A percentile compares a stretch with the other conserved stretches of the same genome.
These are phyloP conservation scores for Agrochola lychnidis DNA, from an alignment of 2,888 invertebrate genomes.

Conservation along the genomic window DNA sequence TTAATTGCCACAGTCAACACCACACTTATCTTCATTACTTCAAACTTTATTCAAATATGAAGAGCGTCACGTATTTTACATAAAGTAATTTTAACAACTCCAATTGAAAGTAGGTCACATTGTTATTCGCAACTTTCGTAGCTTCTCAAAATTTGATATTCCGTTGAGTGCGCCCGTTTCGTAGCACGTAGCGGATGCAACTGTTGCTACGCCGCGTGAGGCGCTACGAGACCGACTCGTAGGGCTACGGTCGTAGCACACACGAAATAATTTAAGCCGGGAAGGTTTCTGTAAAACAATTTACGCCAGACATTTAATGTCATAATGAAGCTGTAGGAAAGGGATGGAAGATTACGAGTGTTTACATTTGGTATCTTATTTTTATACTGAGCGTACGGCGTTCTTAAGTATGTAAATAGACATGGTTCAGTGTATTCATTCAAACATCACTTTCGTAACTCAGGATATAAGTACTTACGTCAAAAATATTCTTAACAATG, in stretches of 20 bases:
- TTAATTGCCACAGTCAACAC: conserved; percentile 46
- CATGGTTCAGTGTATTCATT: conserved; percentile 17
- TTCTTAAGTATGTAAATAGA: conserved; percentile 21
- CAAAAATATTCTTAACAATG: too few species aligned
- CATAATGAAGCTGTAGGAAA: conserved; percentile 42
- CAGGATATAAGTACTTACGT: background rate
- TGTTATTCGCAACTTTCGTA: conserved; percentile 59
- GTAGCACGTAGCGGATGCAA: conserved; percentile 82
- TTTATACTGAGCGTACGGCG: conserved; percentile 12
- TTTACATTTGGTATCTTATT: conserved; percentile 28
- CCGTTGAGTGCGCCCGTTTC: conserved; percentile 78
- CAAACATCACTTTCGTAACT: background rate
- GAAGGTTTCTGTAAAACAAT: conserved; percentile 52
- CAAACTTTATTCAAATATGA: conserved; percentile 46
- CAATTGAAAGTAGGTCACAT: conserved; percentile 62
- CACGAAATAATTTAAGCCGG: conserved; percentile 51
- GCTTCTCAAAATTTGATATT: conserved; percentile 50
- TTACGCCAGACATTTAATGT: conserved; percentile 34
- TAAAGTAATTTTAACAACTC: conserved; percentile 55
- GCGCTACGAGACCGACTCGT: conserved; percentile 63
- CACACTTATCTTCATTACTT: conserved; percentile 40
- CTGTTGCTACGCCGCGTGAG: conserved; percentile 83
- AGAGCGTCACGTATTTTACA: conserved; percentile 36
- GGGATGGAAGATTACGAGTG: conserved; percentile 27
- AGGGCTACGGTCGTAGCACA: conserved; percentile 60